Percentiles rank a stretch among this genome's conserved stretches.
These are phyloP conservation scores for Tylochromis polylepis DNA, from an alignment of 2,113 vertebrate genomes.

Conservation along the genomic window DNA sequence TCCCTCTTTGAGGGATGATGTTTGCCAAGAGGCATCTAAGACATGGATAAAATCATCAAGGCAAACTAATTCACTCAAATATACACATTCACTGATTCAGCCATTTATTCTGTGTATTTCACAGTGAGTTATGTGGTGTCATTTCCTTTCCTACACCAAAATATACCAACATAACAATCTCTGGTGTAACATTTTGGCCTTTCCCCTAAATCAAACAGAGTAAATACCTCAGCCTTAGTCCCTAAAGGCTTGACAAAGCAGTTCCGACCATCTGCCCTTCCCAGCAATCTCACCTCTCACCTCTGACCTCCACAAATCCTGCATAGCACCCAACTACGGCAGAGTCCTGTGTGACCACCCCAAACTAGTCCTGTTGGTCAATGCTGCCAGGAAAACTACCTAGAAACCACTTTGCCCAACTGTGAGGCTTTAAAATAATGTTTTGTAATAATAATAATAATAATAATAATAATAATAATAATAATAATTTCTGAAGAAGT, in stretches of 20 bases:
- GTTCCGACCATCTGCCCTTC: slow-evolving; percentile 72
- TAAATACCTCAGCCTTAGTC: slow-evolving; percentile 31
- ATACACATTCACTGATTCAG: neutral
- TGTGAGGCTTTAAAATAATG: neutral
- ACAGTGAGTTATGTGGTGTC: neutral
- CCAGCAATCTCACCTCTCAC: slow-evolving; percentile 66
- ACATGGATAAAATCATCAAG: slow-evolving; percentile 15
- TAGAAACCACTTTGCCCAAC: neutral
- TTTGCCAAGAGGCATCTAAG: slow-evolving; percentile 10
- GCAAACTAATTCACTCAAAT: neutral
- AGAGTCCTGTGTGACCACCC: slow-evolving; percentile 37
- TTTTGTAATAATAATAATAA: neutral
- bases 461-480: neutral
- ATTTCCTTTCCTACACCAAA: neutral
- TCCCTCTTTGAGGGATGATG: slow-evolving; percentile 15
- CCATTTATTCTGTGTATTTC: neutral
- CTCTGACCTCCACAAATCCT: slow-evolving; percentile 73
- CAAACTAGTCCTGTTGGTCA: slow-evolving; percentile 17
- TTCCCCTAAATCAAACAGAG: neutral
- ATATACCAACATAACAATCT: neutral
- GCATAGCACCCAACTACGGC: slow-evolving; percentile 32
- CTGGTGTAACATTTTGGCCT: neutral
- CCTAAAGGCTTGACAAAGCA: slow-evolving; percentile 46
- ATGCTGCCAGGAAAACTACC: neutral
- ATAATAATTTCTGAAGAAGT: no score